Percentiles rank a stretch among this genome's conserved stretches.
Evolutionary conservation across 2,888 invertebrate species (phyloP).

Genomic region (Erebia palarica): DNA sequence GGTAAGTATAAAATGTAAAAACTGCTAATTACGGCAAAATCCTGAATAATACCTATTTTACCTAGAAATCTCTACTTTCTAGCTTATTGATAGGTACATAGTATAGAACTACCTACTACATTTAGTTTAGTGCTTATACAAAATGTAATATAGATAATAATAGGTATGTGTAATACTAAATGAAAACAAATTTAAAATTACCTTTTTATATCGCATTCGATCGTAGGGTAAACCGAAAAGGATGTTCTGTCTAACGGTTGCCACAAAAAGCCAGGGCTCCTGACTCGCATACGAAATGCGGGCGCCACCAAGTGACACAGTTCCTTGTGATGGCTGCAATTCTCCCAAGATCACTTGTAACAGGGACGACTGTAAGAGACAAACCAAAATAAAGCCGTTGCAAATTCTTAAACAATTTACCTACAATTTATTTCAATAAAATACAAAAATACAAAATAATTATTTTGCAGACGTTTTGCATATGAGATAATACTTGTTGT

Average conservation of each 20-base stretch:
- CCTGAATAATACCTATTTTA: too few species aligned
- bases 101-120: too few species aligned
- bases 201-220: conserved; percentile 75
- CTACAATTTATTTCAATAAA: background rate
- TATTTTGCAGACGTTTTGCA: background rate
- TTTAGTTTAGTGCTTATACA: too few species aligned
- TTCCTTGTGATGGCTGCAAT: conserved; percentile 83
- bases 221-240: conserved; percentile 87
- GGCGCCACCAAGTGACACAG: conserved; percentile 82
- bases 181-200: conserved; percentile 41
- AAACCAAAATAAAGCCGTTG: background rate
- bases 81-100: too few species aligned
- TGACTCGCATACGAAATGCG: conserved; percentile 88
- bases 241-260: conserved; percentile 89
- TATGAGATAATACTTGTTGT: background rate
- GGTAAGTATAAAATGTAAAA: background rate
- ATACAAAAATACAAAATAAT: background rate
- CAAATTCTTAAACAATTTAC: background rate
- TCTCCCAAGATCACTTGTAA: conserved; percentile 88
- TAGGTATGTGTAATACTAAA: too few species aligned
- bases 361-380: conserved; percentile 80
- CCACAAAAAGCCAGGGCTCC: conserved; percentile 90
- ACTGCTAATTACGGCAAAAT: too few species aligned
- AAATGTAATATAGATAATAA: too few species aligned
- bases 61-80: too few species aligned